Evolutionary conservation across 2,888 invertebrate species (phyloP).

Genomic region (Nebria brevicollis): DNA sequence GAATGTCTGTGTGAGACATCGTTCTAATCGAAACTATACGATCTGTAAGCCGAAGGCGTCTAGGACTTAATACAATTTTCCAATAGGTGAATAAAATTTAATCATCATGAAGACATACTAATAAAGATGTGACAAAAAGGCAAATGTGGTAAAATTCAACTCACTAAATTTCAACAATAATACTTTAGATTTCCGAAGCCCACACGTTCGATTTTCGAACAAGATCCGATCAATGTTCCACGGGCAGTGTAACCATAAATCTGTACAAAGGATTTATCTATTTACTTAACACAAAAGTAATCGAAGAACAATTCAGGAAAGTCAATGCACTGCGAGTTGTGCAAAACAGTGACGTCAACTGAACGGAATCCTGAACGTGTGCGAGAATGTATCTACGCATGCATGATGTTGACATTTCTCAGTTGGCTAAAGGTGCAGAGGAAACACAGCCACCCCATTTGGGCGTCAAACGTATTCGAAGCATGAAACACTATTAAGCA

Average conservation of each 20-base stretch:
- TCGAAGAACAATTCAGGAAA: conserved; percentile 5
- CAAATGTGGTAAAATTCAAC: background rate
- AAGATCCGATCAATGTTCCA: conserved; percentile 3
- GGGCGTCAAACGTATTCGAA: background rate
- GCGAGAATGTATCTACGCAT: conserved; percentile 9
- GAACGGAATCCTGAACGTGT: conserved; percentile 21
- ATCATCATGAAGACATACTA: background rate
- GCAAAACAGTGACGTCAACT: conserved; percentile 32
- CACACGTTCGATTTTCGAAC: conserved; percentile 5
- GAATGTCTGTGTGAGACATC: conserved; percentile 22
- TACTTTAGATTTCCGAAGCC: background rate
- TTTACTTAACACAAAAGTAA: conserved; percentile 8
- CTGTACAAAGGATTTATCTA: background rate
- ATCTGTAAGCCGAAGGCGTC: background rate
- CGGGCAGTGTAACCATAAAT: conserved; percentile 5
- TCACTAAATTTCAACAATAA: conserved; percentile 5
- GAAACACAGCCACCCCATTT: conserved; percentile 9
- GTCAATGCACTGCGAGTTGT: conserved; percentile 29
- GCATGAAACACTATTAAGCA: conserved; percentile 3
- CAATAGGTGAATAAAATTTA: background rate
- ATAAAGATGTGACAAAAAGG: background rate
- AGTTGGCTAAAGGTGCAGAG: background rate
- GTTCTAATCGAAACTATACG: background rate
- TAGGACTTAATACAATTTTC: background rate
- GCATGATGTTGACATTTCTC: conserved; percentile 8